These are phyloP conservation scores for Athalia cordata DNA, from an alignment of 2,888 invertebrate genomes.

Conservation along the genomic window DNA sequence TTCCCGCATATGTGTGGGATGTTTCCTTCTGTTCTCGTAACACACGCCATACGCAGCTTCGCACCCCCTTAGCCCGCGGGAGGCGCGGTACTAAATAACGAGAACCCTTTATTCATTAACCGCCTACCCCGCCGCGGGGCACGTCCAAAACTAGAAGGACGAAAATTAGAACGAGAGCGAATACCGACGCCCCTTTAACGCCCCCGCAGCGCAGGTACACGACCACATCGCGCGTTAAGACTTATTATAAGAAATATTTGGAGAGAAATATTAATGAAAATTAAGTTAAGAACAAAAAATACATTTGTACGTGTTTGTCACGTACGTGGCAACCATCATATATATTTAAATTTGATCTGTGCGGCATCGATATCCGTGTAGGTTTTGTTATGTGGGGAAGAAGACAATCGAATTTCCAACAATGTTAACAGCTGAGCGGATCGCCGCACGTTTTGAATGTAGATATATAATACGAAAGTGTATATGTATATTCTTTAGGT, in stretches of 20 bases:
- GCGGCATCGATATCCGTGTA: not conserved
- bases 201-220: not conserved
- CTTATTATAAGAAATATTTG: too few species aligned
- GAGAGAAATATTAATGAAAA: too few species aligned
- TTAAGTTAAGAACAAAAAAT: too few species aligned
- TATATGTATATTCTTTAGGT: too few species aligned
- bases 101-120: conserved; percentile 46
- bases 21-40: not conserved
- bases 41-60: conserved; percentile 3
- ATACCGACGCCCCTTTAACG: not conserved
- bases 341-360: not conserved
- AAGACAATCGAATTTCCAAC: conserved; percentile 17
- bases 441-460: conserved; percentile 22
- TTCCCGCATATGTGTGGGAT: not conserved
- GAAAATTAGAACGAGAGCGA: too few species aligned
- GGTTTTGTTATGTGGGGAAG: not conserved
- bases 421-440: conserved; percentile 41
- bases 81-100: conserved; percentile 37
- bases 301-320: too few species aligned
- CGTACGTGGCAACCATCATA: too few species aligned
- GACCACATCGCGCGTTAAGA: too few species aligned
- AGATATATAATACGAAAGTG: not conserved
- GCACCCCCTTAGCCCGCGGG: conserved; percentile 7
- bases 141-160: not conserved
- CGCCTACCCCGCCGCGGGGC: not conserved